phyloP scores from a whole-genome alignment of 2,113 vertebrate species.

The Trinectes maculatus region DNA sequence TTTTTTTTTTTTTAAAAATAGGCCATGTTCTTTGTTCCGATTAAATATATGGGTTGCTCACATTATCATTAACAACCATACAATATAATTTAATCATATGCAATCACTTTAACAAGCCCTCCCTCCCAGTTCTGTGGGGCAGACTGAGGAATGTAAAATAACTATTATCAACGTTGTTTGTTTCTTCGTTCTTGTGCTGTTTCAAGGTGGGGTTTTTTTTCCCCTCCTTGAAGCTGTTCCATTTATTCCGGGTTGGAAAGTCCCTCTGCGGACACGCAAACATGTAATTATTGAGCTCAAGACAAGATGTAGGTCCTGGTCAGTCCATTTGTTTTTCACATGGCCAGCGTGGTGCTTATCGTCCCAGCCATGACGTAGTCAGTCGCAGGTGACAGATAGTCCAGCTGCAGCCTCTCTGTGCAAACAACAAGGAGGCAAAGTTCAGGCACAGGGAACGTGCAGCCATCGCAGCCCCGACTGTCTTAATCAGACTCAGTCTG shows the following conservation, averaged over 20 bases:
- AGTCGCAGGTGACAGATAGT: conserved; percentile 37
- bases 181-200: background rate
- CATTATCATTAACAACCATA: background rate
- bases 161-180: conserved; percentile 2
- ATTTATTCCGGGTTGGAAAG: background rate
- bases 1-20: no score
- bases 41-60: background rate
- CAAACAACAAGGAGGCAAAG: conserved; percentile 73
- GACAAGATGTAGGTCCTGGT: conserved; percentile 11
- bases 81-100: background rate
- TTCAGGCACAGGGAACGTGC: conserved; percentile 58
- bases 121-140: background rate
- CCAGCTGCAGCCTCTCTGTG: conserved; percentile 49
- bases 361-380: conserved; percentile 44
- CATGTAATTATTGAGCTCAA: conserved; percentile 26
- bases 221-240: background rate
- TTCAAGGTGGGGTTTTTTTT: background rate
- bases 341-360: conserved; percentile 46
- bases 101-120: background rate
- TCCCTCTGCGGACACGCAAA: conserved; percentile 1
- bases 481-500: conserved; percentile 54
- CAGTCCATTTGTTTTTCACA: conserved; percentile 48
- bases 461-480: conserved; percentile 46
- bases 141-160: conserved; percentile 25
- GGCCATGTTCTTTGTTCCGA: no score